Conservation (phyloP, 1,140 invertebrate species). For the Zaprionus kolodkinae region DNA sequence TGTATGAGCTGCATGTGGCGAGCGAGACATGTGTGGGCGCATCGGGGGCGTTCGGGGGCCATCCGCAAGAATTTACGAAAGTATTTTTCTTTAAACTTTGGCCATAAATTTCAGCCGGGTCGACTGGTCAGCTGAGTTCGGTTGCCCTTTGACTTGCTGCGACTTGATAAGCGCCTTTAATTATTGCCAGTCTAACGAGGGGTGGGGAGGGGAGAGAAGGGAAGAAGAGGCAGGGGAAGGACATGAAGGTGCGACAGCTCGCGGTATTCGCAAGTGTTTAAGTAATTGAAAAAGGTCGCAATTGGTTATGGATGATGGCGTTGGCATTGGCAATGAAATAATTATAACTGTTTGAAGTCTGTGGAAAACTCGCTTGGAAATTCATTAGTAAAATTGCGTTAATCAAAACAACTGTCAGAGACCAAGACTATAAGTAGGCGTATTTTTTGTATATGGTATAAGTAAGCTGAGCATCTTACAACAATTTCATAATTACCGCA, state of each 20-base stretch:
- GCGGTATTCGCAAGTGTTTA: conserved; percentile 1
- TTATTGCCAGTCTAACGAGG: conserved; percentile 20
- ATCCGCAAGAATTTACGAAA: conserved; percentile 15
- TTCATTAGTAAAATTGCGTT: conserved; percentile 51
- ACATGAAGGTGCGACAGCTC: conserved; percentile 30
- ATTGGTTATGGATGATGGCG: conserved; percentile 12
- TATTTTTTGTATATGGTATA: not conserved
- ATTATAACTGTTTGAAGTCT: conserved; percentile 46
- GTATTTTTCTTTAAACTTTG: conserved; percentile 21
- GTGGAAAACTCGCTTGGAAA: not conserved
- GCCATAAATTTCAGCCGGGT: conserved; percentile 9
- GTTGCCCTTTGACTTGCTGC: not conserved
- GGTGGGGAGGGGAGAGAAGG: not conserved
- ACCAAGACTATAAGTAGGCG: not conserved
- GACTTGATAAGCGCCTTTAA: conserved; percentile 12
- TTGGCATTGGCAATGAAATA: not conserved
- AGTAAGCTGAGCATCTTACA: not conserved
- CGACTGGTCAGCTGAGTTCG: conserved; percentile 22
- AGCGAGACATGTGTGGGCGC: not conserved
- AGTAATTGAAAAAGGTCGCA: conserved; percentile 43
- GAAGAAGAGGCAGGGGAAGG: not conserved
- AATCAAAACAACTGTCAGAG: conserved; percentile 25
- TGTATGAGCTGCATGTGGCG: conserved; percentile 16
- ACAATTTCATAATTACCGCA: conserved; percentile 2
- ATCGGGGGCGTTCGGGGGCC: conserved; percentile 5